Evolutionary conservation across 2,797 vertebrate species (phyloP), one percentile per base, ranked within the genome.

Genomic region (Oreortyx pictus): DNA sequence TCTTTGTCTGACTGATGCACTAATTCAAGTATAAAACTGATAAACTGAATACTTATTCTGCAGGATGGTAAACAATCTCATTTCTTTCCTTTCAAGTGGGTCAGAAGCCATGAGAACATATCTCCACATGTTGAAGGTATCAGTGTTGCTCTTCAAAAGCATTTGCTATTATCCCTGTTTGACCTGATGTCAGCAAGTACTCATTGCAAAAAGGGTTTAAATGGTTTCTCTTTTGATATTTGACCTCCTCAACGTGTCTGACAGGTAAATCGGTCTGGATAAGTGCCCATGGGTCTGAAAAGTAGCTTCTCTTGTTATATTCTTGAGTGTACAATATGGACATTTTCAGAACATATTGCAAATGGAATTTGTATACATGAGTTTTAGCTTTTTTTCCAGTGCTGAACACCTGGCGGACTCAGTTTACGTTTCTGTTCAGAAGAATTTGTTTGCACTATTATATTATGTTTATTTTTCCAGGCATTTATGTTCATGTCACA

Each of bases 261-360:
- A 23, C 29, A 46, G 27, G 29, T 50, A 75, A 20, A 43, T 47
- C 37, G 62, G 18, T 37, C n/a, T 47, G 7, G 24, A 27, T 59
- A 76, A 0, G 1, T 10, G 9, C 7, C 9, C 10, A 14, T 8
- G 2, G 0, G 3, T 68, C 35, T 71, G n/a, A 73, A 61, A 84
- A 76, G 25, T 18, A 47, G 43, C 43, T 71, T 14, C 3, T 70
- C n/a, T 54, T 60, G 18, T 3, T 65, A 39, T 57, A 11, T 27
- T 71, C 61, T 84, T 1, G 0, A 52, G 39, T 18, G 23, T 7
- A 31, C 2, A 1, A 31, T 10, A 17, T 2, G 4, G 4, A 3
- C 12, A 6, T 22, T 76, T 82, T 89, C 35, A 81, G 57, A 82
- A 82, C 11, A 18, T 14, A n/a, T 4, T 61, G 14, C 52, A 84